Conservation (phyloP, 2,113 vertebrate species). For the Epinephelus fuscoguttatus region DNA sequence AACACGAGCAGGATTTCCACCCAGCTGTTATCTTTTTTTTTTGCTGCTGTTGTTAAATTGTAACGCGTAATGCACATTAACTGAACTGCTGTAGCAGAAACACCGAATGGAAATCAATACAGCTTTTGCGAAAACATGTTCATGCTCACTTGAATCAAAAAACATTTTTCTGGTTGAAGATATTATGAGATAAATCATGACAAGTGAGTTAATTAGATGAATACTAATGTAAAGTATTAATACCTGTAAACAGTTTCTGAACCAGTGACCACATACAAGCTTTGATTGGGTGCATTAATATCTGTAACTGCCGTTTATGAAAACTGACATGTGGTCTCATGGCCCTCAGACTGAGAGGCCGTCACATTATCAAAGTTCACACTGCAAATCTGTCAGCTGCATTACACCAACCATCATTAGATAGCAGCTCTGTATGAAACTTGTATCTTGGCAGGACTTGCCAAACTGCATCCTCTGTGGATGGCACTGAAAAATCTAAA, state of each 20-base stretch:
- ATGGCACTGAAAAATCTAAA: neutral
- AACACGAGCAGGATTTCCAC: neutral
- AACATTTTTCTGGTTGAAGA: neutral
- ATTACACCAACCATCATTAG: neutral
- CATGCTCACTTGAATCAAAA: neutral
- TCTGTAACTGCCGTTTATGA: neutral
- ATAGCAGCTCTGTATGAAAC: neutral
- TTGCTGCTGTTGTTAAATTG: neutral
- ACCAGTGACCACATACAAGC: neutral
- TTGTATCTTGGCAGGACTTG: neutral
- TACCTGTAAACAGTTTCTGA: neutral
- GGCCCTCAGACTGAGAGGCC: constrained; percentile 1
- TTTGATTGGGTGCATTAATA: neutral
- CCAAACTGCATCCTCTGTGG: neutral
- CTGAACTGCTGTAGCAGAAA: neutral
- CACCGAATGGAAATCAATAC: neutral
- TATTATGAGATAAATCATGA: neutral
- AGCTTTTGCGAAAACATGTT: neutral
- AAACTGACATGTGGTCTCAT: constrained; percentile 5
- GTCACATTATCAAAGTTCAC: neutral
- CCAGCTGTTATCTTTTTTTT: neutral
- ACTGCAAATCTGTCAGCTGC: neutral
- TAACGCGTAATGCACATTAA: neutral
- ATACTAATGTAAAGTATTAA: neutral
- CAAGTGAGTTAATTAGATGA: neutral